Conservation (phyloP, 2,888 invertebrate genomes). For the Zaprionus bogoriensis region DNA sequence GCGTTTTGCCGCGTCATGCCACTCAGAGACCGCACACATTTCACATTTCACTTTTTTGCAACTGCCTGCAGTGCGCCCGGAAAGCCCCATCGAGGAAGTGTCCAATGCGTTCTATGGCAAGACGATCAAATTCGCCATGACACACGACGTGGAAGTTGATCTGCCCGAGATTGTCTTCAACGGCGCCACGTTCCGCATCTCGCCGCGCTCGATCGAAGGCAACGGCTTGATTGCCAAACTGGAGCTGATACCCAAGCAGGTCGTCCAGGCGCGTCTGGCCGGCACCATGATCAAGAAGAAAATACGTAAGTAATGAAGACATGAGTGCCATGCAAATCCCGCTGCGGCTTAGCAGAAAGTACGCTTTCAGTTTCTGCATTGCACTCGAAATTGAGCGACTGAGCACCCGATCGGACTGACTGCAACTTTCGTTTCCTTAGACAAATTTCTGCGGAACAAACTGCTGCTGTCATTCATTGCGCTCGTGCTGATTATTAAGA, state of each 20-base stretch:
- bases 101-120: slow-evolving; percentile 88
- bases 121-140: slow-evolving; percentile 89
- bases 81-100: slow-evolving; percentile 89
- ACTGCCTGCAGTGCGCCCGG: slow-evolving; percentile 59
- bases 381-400: slow-evolving; percentile 3
- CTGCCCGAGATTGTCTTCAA: slow-evolving; percentile 89
- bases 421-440: slow-evolving; percentile 84
- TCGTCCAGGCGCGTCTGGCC: slow-evolving; percentile 82
- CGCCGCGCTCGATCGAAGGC: slow-evolving; percentile 88
- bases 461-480: slow-evolving; percentile 89
- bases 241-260: slow-evolving; percentile 86
- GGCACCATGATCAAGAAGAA: slow-evolving; percentile 86
- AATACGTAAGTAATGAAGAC: slow-evolving; percentile 77
- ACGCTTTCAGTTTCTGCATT: slow-evolving; percentile 37
- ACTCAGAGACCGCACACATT: background rate
- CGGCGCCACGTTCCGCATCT: slow-evolving; percentile 88
- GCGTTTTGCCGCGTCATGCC: background rate
- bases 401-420: slow-evolving; percentile 8
- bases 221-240: slow-evolving; percentile 90
- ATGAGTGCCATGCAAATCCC: slow-evolving; percentile 6
- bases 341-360: slow-evolving; percentile 14
- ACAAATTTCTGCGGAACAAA: slow-evolving; percentile 90
- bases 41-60: slow-evolving; percentile 7
- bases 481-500: slow-evolving; percentile 89
- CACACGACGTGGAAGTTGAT: slow-evolving; percentile 89